These are phyloP conservation scores for Tadarida brasiliensis DNA, from an alignment of 2,797 vertebrate genomes.

Conservation along the genomic window DNA sequence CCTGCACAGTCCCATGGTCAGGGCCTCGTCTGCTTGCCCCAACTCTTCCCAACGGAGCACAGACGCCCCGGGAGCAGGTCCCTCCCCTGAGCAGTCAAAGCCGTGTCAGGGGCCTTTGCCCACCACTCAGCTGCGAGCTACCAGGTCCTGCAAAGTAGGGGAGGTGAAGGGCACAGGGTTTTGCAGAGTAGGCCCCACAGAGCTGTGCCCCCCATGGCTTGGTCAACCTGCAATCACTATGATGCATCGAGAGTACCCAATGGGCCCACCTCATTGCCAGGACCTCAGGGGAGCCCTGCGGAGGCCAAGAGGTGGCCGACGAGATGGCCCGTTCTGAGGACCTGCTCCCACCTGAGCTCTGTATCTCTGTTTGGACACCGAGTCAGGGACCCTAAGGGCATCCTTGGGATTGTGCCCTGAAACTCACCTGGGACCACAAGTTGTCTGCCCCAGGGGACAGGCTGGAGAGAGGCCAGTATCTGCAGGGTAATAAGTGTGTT, in stretches of 20 bases:
- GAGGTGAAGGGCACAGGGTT: neutral
- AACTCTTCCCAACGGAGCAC: neutral
- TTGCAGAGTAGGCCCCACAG: neutral
- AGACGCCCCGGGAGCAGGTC: neutral
- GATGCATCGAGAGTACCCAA: no score
- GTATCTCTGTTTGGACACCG: neutral
- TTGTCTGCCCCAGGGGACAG: constrained; percentile 81
- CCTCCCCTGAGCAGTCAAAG: neutral
- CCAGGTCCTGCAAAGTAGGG: no score
- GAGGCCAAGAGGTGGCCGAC: neutral
- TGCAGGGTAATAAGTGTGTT: constrained; percentile 90
- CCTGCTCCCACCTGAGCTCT: neutral
- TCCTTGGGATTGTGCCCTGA: constrained; percentile 27
- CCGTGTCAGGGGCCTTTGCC: neutral
- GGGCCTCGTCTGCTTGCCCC: neutral
- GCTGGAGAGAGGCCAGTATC: constrained; percentile 89
- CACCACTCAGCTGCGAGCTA: neutral
- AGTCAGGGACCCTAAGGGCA: neutral
- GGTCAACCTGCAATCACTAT: neutral
- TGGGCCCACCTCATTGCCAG: neutral
- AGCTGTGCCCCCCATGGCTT: neutral
- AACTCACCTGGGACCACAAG: constrained; percentile 91
- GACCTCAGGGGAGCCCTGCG: neutral
- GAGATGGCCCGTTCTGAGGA: neutral
- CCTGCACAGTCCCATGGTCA: neutral